Evolutionary conservation across 1,140 invertebrate genomes (phyloP).

Genomic region (Drosophila serrata): DNA sequence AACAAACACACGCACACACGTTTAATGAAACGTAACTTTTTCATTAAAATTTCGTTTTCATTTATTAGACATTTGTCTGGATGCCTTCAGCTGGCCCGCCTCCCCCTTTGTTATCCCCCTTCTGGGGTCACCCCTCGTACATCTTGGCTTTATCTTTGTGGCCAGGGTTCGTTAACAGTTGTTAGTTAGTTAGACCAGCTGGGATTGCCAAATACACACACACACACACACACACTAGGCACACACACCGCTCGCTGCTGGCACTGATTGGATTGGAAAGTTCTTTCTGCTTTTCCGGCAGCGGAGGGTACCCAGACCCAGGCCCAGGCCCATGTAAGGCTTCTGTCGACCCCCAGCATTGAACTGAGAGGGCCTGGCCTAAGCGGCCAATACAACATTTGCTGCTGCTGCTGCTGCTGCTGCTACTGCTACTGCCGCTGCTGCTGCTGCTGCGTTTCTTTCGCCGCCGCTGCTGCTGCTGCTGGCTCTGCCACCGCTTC

Average conservation of each 20-base stretch:
- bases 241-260: conserved; percentile 23
- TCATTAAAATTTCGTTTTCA: conserved; percentile 81
- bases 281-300: conserved; percentile 57
- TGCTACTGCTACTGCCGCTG: conserved; percentile 23
- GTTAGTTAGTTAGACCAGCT: conserved; percentile 58
- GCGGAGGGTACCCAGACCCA: conserved; percentile 5
- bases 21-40: conserved; percentile 55
- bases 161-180: conserved; percentile 73
- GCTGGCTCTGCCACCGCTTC: conserved; percentile 21
- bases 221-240: conserved; percentile 1
- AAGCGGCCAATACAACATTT: conserved; percentile 58
- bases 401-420: conserved; percentile 42
- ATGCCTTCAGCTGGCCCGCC: conserved; percentile 2
- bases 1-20: conserved; percentile 22
- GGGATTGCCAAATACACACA: conserved; percentile 43
- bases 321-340: conserved; percentile 47
- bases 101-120: conserved; percentile 7
- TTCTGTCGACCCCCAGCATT: conserved; percentile 57
- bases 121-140: conserved; percentile 13
- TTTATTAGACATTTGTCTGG: conserved; percentile 70
- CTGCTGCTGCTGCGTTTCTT: conserved; percentile 42
- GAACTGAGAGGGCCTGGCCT: conserved; percentile 52
- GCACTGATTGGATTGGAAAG: conserved; percentile 66
- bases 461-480: conserved; percentile 34
- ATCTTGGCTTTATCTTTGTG: conserved; percentile 60